Evolutionary conservation across 2,888 invertebrate species (phyloP).

Genomic region (Therioaphis trifolii): DNA sequence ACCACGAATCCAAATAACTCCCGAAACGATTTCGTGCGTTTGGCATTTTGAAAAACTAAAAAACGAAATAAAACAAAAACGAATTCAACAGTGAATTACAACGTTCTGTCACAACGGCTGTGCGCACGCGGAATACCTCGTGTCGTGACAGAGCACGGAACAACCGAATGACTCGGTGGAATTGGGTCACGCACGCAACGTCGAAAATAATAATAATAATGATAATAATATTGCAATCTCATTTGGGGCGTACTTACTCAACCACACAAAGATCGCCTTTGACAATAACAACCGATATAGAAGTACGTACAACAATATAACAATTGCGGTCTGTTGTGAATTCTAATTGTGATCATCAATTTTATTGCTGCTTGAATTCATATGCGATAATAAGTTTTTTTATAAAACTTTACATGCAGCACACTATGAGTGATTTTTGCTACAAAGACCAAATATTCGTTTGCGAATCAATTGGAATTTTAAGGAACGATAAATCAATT

Average conservation of each 20-base stretch:
- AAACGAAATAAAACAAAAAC: background rate
- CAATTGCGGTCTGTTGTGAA: too few species aligned
- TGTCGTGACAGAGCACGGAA: background rate
- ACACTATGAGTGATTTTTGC: too few species aligned
- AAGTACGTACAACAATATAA: too few species aligned
- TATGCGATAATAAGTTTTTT: too few species aligned
- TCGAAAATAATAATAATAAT: constrained; percentile 13
- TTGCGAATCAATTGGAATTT: too few species aligned
- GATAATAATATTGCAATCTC: background rate
- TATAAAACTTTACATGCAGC: too few species aligned
- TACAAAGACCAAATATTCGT: too few species aligned
- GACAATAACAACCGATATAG: background rate
- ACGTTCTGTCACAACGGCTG: background rate
- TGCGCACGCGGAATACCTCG: background rate
- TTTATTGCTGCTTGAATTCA: too few species aligned
- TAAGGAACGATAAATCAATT: background rate
- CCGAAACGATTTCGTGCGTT: constrained; percentile 4
- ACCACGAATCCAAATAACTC: background rate
- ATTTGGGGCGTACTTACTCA: background rate
- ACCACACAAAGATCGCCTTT: background rate
- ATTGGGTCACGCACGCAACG: constrained; percentile 21
- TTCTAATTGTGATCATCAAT: too few species aligned
- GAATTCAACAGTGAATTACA: constrained; percentile 31
- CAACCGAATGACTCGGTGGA: background rate
- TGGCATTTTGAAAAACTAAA: background rate